Evolutionary conservation across 2,797 vertebrate genomes (phyloP).

Genomic region (Glyptemys insculpta): DNA sequence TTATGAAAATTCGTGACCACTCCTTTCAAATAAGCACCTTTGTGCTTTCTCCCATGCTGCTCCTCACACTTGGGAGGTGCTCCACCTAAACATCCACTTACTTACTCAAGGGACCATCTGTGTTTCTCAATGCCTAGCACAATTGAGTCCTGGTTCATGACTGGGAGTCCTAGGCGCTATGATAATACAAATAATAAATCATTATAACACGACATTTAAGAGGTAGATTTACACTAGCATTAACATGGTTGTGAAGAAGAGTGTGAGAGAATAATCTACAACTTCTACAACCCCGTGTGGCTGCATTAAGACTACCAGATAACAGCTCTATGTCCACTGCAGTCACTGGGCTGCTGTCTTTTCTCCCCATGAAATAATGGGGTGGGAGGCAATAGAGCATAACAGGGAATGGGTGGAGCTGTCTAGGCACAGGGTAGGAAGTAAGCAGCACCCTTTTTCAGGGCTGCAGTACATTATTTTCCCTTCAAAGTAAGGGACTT

Average conservation of each 20-base stretch:
- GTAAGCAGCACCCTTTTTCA: background rate
- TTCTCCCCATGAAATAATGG: background rate
- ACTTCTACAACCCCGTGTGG: background rate
- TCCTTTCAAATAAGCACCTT: background rate
- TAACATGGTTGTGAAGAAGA: background rate
- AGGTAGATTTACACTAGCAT: background rate
- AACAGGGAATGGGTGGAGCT: too few relatives aligned
- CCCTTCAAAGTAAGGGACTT: background rate
- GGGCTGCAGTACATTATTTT: background rate
- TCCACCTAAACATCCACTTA: background rate
- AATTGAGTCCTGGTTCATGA: too few relatives aligned
- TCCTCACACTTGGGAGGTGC: background rate
- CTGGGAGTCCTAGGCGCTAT: background rate
- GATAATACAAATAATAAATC: too few relatives aligned
- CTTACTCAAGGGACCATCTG: rapidly evolving
- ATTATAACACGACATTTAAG: background rate
- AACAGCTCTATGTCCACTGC: background rate
- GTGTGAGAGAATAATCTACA: background rate
- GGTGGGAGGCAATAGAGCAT: too few relatives aligned
- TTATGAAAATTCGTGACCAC: background rate
- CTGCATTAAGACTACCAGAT: background rate
- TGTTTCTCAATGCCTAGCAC: background rate
- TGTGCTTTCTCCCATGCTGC: background rate
- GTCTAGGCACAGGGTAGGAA: background rate
- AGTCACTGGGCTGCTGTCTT: background rate